A percentile compares a stretch with the other conserved stretches of the same genome.
Evolutionary conservation across 1,140 invertebrate species (phyloP).

Genomic region (Drosophila quadrilineata): DNA sequence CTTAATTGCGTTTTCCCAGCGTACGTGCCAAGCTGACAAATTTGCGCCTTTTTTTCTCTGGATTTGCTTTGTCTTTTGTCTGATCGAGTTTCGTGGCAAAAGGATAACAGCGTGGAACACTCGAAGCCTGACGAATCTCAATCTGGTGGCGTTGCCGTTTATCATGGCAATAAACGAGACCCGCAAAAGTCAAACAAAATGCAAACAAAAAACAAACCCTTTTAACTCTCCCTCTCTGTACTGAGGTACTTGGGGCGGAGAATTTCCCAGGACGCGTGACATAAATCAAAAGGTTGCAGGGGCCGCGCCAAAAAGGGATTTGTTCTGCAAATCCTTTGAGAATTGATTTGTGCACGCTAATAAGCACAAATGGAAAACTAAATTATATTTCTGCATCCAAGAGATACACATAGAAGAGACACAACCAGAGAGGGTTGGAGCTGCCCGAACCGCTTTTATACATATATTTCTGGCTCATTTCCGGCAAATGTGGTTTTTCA

Average conservation of each 20-base stretch:
- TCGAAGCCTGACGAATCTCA: conserved; percentile 68
- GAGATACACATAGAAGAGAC: conserved; percentile 1
- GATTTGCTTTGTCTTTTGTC: neutral
- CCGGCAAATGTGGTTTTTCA: conserved; percentile 41
- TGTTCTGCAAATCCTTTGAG: conserved; percentile 75
- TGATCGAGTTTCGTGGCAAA: neutral
- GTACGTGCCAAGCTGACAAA: conserved; percentile 60
- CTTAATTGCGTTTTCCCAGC: conserved; percentile 42
- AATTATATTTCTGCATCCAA: conserved; percentile 48
- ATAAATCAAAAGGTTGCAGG: conserved; percentile 53
- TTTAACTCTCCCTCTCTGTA: neutral
- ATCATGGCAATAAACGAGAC: conserved; percentile 51
- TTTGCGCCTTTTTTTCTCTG: conserved; percentile 51
- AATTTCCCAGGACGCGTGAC: conserved; percentile 75
- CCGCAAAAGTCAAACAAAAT: conserved; percentile 47
- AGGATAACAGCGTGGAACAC: conserved; percentile 35
- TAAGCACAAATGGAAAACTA: conserved; percentile 67
- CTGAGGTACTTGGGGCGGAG: conserved; percentile 9
- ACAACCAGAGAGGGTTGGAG: conserved; percentile 5
- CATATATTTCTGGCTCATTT: conserved; percentile 41
- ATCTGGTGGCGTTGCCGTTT: conserved; percentile 42
- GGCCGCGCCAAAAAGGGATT: conserved; percentile 36
- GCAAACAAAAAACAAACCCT: too few relatives aligned
- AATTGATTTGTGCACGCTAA: conserved; percentile 80
- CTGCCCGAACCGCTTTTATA: too few relatives aligned